Base-by-base conservation (phyloP, 2,888 invertebrate species). In the Orchesellides sinensis region DNA sequence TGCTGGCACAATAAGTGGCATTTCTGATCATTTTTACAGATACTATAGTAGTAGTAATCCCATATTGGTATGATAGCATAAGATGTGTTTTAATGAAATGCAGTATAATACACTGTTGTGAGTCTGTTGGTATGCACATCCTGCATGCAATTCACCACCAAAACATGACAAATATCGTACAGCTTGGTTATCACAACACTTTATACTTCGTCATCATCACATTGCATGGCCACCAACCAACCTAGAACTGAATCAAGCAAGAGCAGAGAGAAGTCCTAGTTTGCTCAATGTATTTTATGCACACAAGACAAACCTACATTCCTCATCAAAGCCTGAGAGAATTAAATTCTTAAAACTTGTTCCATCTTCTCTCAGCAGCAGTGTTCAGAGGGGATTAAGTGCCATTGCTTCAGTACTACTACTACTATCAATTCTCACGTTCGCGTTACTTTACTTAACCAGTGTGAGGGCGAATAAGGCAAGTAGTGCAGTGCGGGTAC, bases 271-370 rank as follows among this genome's bases (percentile, higher is more conserved):
- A n/a, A n/a, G n/a, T n/a, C n/a, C n/a, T n/a, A n/a, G n/a, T n/a
- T n/a, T n/a, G n/a, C n/a, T n/a, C n/a, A n/a, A n/a, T n/a, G n/a
- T n/a, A n/a, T n/a, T 6, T 32, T 32, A 40, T 40, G n/a, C 40
- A 40, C 40, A 5, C 12, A 54, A 25, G 23, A 8, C 8, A 25
- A 54, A 23, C 54, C 54, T 54, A 54, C 54, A 54, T 54, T 54
- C 25, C 12, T 21, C 23, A 21, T 54, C 10, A 23, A 65, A 14
- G 54, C 25, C 23, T 32, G 27, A 59, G 45, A 47, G 40, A 63
- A 66, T 47, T 47, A 66, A 66, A 66, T 66, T 47, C 66, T 47
- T 66, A 66, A n/a, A 66, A 66, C 66, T 65, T 65, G 63, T 65
- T 65, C 40, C 40, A 21, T 40, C 63, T n/a, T 40, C 21, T 10